phyloP scores from a whole-genome alignment of 1,140 invertebrate genomes.

The Bicyclus anynana region DNA sequence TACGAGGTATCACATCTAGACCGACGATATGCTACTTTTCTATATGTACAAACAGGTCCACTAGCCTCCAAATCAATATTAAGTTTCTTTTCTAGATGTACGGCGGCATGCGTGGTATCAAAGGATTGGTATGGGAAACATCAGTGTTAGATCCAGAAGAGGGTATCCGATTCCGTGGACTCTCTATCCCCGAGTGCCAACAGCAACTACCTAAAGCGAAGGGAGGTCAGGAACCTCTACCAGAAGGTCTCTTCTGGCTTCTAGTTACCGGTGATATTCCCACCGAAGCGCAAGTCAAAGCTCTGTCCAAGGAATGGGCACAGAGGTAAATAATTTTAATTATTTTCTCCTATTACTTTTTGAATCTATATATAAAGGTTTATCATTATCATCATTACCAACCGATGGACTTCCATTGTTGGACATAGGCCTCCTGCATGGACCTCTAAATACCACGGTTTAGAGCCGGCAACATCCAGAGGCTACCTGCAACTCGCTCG shows the following conservation, averaged over 20 bases:
- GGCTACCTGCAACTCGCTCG: too few species aligned
- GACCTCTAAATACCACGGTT: too few species aligned
- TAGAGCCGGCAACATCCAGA: too few species aligned
- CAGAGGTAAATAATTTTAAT: constrained; percentile 77
- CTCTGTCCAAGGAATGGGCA: constrained; percentile 95
- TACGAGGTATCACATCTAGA: too few species aligned
- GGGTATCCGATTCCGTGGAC: constrained; percentile 96
- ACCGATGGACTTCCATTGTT: too few species aligned
- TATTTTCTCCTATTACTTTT: too few species aligned
- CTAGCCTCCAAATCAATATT: neutral
- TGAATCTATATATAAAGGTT: too few species aligned
- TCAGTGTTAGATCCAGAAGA: constrained; percentile 97
- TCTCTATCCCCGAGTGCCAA: constrained; percentile 97
- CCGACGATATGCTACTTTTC: too few species aligned
- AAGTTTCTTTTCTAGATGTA: constrained; percentile 81
- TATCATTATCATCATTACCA: too few species aligned
- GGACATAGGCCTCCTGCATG: too few species aligned
- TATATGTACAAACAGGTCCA: too few species aligned
- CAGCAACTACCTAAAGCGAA: constrained; percentile 91
- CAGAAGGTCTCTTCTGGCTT: constrained; percentile 98
- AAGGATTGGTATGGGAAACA: constrained; percentile 95
- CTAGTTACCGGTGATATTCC: constrained; percentile 95
- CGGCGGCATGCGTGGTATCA: constrained; percentile 98
- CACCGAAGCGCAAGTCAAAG: constrained; percentile 87
- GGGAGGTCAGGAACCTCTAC: constrained; percentile 92